Base-by-base conservation (phyloP, 2,797 vertebrate species). In the Microtus obscurus region DNA sequence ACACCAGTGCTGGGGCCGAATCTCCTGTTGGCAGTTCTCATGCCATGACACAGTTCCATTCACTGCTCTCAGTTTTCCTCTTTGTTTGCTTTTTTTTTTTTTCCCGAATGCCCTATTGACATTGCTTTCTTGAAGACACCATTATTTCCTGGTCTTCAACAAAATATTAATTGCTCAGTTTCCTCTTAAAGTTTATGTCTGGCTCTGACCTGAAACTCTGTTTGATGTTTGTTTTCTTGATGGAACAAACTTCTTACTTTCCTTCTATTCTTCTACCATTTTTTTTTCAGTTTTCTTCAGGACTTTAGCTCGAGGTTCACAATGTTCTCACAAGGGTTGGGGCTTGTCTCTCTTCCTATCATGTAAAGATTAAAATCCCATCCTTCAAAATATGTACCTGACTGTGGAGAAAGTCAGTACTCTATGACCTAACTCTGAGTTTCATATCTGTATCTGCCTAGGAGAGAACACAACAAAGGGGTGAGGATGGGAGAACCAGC, bases 241-340 rank as follows among this genome's bases (percentile, higher is more conserved):
- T 16, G 74, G 61, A 89, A 69, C 17, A 73, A 65, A 89, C 79
- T 87, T n/a, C 14, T 31, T 10, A 3, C 23, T 76, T 2, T 31
- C n/a, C 59, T 82, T 87, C 69, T 34, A 1, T 37, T 73, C 12
- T 21, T 81, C 43, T 51, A 48, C 13, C 48, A 12, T 0, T 56
- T 48, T 3, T 23, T 89, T 94, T 94, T 73, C 83, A 65, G 43
- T 95, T 83, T 29, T 67, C 76, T 93, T 79, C 40, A 27, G 59
- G 83, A 67, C 73, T 80, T 82, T 78, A 71, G 69, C 63, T 79
- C 0, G 0, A 53, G 59, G 17, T 63, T 56, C 34, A 11, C 67
- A 56, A 76, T 6, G 0, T 14, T 87, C 48, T 92, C 45, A 7
- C 17, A 19, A 14, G n/a, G 40, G 8, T 63, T 48, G 51, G 51